These are phyloP conservation scores for Drosophila ohnishii DNA, from an alignment of 1,140 invertebrate genomes.

Conservation along the genomic window DNA sequence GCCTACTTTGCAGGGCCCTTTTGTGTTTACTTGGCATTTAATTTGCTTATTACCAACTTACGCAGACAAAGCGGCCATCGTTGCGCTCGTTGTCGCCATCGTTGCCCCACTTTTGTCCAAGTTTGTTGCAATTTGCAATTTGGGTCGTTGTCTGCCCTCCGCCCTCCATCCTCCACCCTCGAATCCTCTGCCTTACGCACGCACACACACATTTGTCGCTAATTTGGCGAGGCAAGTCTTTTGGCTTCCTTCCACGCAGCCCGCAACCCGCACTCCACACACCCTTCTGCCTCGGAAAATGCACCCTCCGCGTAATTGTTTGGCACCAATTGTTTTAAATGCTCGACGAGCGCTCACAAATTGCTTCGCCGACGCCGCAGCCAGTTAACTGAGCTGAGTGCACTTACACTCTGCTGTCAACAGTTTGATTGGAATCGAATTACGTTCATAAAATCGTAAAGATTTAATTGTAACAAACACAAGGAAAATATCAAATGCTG, in stretches of 20 bases:
- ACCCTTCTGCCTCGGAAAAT: neutral
- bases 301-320: conserved; percentile 63
- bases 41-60: conserved; percentile 77
- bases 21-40: conserved; percentile 44
- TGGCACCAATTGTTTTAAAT: conserved; percentile 80
- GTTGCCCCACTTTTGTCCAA: conserved; percentile 59
- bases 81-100: conserved; percentile 54
- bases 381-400: conserved; percentile 45
- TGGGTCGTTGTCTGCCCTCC: conserved; percentile 52
- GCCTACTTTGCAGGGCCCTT: conserved; percentile 53
- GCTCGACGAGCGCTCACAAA: conserved; percentile 69
- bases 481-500: neutral
- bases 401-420: conserved; percentile 44
- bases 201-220: conserved; percentile 65
- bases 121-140: conserved; percentile 77
- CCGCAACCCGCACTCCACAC: neutral
- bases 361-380: conserved; percentile 55
- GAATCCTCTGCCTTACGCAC: conserved; percentile 10
- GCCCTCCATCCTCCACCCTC: neutral
- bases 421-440: conserved; percentile 25
- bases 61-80: conserved; percentile 58
- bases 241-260: conserved; percentile 33
- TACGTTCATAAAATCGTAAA: conserved; percentile 3
- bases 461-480: neutral
- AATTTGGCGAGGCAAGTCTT: conserved; percentile 65